Base-by-base conservation (phyloP, 2,113 vertebrate species). In the Chionodraco myersi region DNA sequence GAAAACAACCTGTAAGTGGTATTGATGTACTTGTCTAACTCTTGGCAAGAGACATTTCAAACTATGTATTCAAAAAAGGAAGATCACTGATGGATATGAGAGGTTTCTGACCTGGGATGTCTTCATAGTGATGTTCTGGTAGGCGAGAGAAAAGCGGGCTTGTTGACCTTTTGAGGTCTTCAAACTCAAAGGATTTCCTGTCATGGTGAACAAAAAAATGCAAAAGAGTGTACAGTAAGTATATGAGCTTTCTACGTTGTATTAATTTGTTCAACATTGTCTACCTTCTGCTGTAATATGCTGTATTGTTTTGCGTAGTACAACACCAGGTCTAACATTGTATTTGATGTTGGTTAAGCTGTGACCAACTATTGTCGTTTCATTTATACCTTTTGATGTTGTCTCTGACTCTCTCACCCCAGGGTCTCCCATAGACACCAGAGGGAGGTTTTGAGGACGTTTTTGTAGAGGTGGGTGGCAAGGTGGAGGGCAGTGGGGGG, bases 41-140 rank as follows among this genome's bases (percentile, higher is more conserved):
- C n/a, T 57, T 11, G 5, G 41, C 9, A 26, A 26, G 16, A 30
- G 30, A 30, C 30, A 30, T 30, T 4, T 30, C 9, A 70, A 44
- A 47, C 3, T 10, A 8, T 53, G 54, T 15, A 12, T 36, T 58
- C 21, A 57, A 64, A 44, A 12, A 10, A 30, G 30, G 30, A 30
- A 30, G 30, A 30, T 30, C 30, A 30, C 30, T 52, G 13, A 18
- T 47, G 6, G 23, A 48, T 41, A 71, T 13, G 3, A 53, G 0
- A 74, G 12, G n/a, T 68, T 6, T 64, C 85, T 89, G 65, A 93
- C 92, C 92, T 48, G 96, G 91, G 72, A 98, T 96, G 92, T 97
- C 97, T 84, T 98, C 97, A 1, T 98, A 98, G 89, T 97, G 88
- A 77, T 98, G 97, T 75, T 97, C 96, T 90, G 95, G 92, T 74